A percentile compares a stretch with the other conserved stretches of the same genome.
phyloP scores from a whole-genome alignment of 37 sponge, comb jelly and placozoan species.

The Eunapius fragilis region DNA sequence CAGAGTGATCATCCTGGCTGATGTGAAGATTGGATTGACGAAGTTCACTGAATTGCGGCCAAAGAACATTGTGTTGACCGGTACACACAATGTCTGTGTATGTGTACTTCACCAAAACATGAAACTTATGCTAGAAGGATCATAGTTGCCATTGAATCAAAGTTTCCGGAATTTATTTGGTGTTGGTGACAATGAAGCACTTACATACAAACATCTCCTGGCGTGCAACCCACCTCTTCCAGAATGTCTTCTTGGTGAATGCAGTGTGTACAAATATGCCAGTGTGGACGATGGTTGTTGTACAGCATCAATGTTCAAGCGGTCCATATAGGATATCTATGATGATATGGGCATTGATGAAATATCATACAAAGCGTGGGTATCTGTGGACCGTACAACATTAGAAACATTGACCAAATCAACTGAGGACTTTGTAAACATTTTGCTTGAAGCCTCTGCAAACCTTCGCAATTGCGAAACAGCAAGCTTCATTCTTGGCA shows the following conservation, averaged over 20 bases:
- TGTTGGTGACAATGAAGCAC: too few relatives aligned
- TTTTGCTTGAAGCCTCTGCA: too few relatives aligned
- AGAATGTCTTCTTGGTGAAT: slow-evolving; percentile 25
- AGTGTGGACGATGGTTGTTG: slow-evolving; percentile 8
- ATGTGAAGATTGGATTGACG: slow-evolving; percentile 50
- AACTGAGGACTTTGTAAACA: slow-evolving; percentile 31
- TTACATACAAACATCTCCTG: slow-evolving; percentile 36
- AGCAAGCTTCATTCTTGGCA: slow-evolving; percentile 28
- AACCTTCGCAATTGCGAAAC: slow-evolving; percentile 24
- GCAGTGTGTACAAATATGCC: neutral
- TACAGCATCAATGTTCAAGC: neutral
- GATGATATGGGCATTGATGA: slow-evolving; percentile 46
- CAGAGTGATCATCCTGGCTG: slow-evolving; percentile 37
- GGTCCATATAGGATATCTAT: neutral
- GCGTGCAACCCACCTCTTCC: slow-evolving; percentile 47
- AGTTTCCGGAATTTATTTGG: too few relatives aligned
- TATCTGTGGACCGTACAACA: slow-evolving; percentile 29
- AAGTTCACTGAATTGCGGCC: slow-evolving; percentile 61
- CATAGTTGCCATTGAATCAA: neutral
- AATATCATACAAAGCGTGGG: slow-evolving; percentile 48
- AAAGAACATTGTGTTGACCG: slow-evolving; percentile 43
- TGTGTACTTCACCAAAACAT: slow-evolving; percentile 58
- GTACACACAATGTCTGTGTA: slow-evolving; percentile 66
- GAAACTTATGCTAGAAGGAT: slow-evolving; percentile 19
- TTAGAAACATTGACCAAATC: slow-evolving; percentile 36